Evolutionary conservation across 2,113 vertebrate species (phyloP).

Genomic region (Scomber japonicus): DNA sequence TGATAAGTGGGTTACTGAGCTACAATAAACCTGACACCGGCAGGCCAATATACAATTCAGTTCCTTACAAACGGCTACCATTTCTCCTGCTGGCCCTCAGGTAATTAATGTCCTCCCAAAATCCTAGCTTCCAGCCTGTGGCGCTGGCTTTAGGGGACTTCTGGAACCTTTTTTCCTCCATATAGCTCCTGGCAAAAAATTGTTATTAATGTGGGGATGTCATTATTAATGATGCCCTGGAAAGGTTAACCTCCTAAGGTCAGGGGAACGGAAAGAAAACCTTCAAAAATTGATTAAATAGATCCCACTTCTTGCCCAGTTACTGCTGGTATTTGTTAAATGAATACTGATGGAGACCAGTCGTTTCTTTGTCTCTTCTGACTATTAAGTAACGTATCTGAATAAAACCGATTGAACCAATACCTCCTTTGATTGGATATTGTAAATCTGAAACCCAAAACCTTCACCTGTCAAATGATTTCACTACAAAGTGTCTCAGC

Average conservation of each 20-base stretch:
- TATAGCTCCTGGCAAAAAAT: slow-evolving; percentile 26
- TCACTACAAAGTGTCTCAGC: slow-evolving; percentile 16
- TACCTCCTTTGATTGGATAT: slow-evolving; percentile 37
- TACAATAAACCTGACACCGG: slow-evolving; percentile 66
- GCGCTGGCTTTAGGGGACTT: slow-evolving; percentile 43
- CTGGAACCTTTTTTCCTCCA: slow-evolving; percentile 30
- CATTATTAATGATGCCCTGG: slow-evolving; percentile 41
- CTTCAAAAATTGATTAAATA: slow-evolving; percentile 53
- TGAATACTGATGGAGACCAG: not conserved
- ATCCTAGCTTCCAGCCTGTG: slow-evolving; percentile 32
- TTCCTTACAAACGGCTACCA: slow-evolving; percentile 36
- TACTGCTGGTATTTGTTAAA: slow-evolving; percentile 26
- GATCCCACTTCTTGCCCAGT: slow-evolving; percentile 17
- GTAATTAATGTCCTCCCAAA: slow-evolving; percentile 66
- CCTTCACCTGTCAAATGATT: slow-evolving; percentile 39
- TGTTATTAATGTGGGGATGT: slow-evolving; percentile 49
- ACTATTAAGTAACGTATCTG: slow-evolving; percentile 51
- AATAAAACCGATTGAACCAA: slow-evolving; percentile 30
- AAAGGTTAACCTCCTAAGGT: slow-evolving; percentile 63
- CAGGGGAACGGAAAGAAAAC: slow-evolving; percentile 29
- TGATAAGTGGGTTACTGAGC: slow-evolving; percentile 70
- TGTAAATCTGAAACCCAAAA: slow-evolving; percentile 49
- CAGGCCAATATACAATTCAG: slow-evolving; percentile 56
- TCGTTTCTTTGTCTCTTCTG: slow-evolving; percentile 18
- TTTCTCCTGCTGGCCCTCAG: slow-evolving; percentile 53